phyloP scores from a whole-genome alignment of 1,140 invertebrate species.

The Pectinophora gossypiella region DNA sequence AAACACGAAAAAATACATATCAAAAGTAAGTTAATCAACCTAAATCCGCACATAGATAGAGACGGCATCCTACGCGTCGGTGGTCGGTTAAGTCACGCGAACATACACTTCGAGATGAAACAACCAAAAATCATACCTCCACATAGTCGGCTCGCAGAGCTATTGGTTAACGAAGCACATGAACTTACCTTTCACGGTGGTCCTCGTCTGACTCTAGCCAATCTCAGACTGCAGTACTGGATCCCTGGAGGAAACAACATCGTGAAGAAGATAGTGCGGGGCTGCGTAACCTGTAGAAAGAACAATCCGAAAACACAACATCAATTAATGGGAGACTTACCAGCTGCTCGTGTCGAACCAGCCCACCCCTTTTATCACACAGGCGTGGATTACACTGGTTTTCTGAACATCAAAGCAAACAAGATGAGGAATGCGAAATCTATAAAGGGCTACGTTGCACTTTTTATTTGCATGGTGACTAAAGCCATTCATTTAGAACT shows the following conservation, averaged over 20 bases:
- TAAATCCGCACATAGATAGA: slow-evolving; percentile 10
- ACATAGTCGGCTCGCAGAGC: slow-evolving; percentile 5
- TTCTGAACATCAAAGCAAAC: slow-evolving; percentile 15
- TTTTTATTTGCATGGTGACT: slow-evolving; percentile 49
- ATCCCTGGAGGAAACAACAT: slow-evolving; percentile 7
- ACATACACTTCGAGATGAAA: not conserved
- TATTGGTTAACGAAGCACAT: slow-evolving; percentile 24
- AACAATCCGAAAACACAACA: slow-evolving; percentile 6
- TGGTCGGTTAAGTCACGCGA: slow-evolving; percentile 12
- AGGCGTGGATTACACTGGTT: slow-evolving; percentile 38
- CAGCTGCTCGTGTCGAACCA: slow-evolving; percentile 3
- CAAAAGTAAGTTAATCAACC: not conserved
- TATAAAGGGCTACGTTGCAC: slow-evolving; percentile 35
- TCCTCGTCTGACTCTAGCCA: slow-evolving; percentile 11
- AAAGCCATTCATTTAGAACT: slow-evolving; percentile 62
- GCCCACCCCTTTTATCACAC: slow-evolving; percentile 19
- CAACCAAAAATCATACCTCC: slow-evolving; percentile 18
- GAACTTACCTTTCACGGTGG: slow-evolving; percentile 20
- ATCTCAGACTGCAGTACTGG: slow-evolving; percentile 26
- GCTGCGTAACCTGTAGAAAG: slow-evolving; percentile 16
- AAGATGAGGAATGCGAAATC: slow-evolving; percentile 20
- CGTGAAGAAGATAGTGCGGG: not conserved
- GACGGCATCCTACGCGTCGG: slow-evolving; percentile 20
- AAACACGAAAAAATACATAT: not conserved
- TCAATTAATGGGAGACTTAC: slow-evolving; percentile 33